Evolutionary conservation across 2,797 vertebrate genomes (phyloP), one percentile per base, ranked within the genome.

Genomic region (Austrolebias charrua): DNA sequence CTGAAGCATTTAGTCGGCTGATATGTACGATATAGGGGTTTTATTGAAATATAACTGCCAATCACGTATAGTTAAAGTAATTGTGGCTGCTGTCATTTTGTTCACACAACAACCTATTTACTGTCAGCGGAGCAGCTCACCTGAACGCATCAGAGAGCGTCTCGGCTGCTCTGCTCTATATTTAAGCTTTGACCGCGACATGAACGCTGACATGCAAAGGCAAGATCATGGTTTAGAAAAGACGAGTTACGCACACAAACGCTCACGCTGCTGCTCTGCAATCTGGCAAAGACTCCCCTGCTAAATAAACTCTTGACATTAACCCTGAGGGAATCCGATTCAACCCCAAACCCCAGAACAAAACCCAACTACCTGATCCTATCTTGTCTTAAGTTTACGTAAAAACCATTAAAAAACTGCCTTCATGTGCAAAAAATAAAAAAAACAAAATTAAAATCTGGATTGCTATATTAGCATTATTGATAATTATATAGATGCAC

Each of bases 1-100:
- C 64, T 66, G 75, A 72, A 72, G 72, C 68, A 79, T 83, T 81
- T 80, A 66, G 60, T 60, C 76, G 42, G 66, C 72, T 69, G 66
- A 75, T 69, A n/a, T 31, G 3, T 18, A 46, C 35, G 55, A 55
- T 18, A 55, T 18, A 7, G 52, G 18, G 19, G 20, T 29, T 56
- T 44, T 56, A 20, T 44, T 48, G 1, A 19, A 46, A 18, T 43
- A 31, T 44, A 31, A 40, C 38, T 40, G 38, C 10, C 11, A 12
- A 40, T 40, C 11, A 12, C 38, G 12, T 40, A 40, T 40, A 13
- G 7, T 35, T 35, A 13, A 40, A 4, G 38, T 13, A 40, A 12
- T 12, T 40, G 38, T 19, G 24, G 31, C 58, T 64, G 38, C 45
- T 78, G 63, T 77, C 71, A 66, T 4, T 56, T 52, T 54, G 63